phyloP scores from a whole-genome alignment of 2,888 invertebrate genomes.

The Lasioglossum vierecki region DNA sequence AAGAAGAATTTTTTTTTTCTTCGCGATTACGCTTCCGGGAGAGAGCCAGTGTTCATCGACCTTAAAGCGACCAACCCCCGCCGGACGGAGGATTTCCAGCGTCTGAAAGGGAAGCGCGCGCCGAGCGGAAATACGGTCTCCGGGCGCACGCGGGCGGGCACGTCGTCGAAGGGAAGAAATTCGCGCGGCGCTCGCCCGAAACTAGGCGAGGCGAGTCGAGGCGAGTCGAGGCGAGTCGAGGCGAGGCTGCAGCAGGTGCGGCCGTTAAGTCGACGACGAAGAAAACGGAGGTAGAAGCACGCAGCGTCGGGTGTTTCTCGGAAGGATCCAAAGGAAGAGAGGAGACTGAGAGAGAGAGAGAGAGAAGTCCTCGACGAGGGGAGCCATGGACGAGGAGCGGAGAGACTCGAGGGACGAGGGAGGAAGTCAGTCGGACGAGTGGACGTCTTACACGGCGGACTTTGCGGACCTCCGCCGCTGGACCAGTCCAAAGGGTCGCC shows the following conservation, averaged over 20 bases:
- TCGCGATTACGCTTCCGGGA: slow-evolving; percentile 44
- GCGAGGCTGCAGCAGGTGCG: slow-evolving; percentile 62
- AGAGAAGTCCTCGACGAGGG: background rate
- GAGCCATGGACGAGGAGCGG: background rate
- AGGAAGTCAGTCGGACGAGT: slow-evolving; percentile 8
- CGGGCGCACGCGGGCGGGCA: slow-evolving; percentile 35
- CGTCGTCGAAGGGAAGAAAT: slow-evolving; percentile 62
- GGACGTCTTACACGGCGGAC: slow-evolving; percentile 11
- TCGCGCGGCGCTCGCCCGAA: slow-evolving; percentile 56
- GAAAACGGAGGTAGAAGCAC: slow-evolving; percentile 45
- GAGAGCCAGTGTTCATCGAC: slow-evolving; percentile 51
- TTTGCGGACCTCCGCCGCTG: background rate
- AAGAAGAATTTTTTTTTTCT: slow-evolving; percentile 12
- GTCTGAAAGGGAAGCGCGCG: slow-evolving; percentile 51
- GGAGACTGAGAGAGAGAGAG: background rate
- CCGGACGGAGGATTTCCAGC: slow-evolving; percentile 47
- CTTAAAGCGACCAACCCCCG: slow-evolving; percentile 39
- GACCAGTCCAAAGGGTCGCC: slow-evolving; percentile 52
- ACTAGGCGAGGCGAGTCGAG: slow-evolving; percentile 35
- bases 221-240: slow-evolving; percentile 54
- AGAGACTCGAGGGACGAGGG: background rate
- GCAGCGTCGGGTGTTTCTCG: slow-evolving; percentile 47
- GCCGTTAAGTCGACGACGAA: slow-evolving; percentile 61
- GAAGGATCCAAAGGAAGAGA: slow-evolving; percentile 38
- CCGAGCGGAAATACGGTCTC: slow-evolving; percentile 58